These are phyloP conservation scores for Drosophila acutilabella DNA, from an alignment of 2,888 invertebrate species.

Conservation along the genomic window DNA sequence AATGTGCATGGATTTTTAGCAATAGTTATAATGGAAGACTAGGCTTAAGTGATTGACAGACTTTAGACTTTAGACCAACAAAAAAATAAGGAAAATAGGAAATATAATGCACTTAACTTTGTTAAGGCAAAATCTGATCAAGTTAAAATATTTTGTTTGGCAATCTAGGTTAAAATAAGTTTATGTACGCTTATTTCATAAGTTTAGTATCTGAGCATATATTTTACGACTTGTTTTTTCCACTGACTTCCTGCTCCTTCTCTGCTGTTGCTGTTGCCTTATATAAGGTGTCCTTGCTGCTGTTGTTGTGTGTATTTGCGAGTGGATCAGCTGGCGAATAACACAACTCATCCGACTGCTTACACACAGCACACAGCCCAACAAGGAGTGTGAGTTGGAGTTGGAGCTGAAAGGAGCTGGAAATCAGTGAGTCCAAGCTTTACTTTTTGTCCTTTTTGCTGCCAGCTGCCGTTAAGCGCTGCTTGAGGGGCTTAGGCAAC, in stretches of 20 bases:
- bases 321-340: conserved; percentile 65
- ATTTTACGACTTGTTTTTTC: conserved; percentile 16
- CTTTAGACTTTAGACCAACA: not conserved
- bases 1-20: conserved; percentile 39
- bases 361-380: conserved; percentile 44
- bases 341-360: conserved; percentile 68
- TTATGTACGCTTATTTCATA: conserved; percentile 8
- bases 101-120: conserved; percentile 1
- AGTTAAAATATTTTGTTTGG: not conserved
- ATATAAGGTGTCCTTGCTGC: conserved; percentile 41
- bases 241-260: not conserved
- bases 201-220: conserved; percentile 5
- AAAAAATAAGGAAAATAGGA: not conserved
- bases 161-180: not conserved
- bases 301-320: conserved; percentile 40
- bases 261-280: conserved; percentile 5
- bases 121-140: not conserved
- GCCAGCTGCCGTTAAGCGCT: conserved; percentile 60
- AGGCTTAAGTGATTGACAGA: conserved; percentile 45
- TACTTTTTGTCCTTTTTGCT: conserved; percentile 21
- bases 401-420: not conserved
- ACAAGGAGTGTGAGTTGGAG: not conserved
- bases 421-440: conserved; percentile 27
- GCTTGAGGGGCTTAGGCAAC: conserved; percentile 64
- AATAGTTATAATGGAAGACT: conserved; percentile 48